phyloP scores from a whole-genome alignment of 2,113 vertebrate genomes.

The Haemorhous mexicanus region DNA sequence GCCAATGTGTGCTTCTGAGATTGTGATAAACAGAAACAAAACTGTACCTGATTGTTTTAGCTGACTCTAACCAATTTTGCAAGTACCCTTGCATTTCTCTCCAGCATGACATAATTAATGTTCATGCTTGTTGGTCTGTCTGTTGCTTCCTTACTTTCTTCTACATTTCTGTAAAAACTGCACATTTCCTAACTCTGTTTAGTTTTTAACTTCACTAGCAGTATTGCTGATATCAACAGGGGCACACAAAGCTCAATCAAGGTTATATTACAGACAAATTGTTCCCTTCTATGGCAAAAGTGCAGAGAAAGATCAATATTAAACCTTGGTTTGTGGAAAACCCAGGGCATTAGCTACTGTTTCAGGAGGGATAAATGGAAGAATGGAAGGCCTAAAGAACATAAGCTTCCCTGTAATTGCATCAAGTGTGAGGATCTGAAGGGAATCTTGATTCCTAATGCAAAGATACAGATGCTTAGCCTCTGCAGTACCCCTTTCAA shows the following conservation, averaged over 20 bases:
- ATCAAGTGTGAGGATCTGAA: neutral
- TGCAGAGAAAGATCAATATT: slow-evolving; percentile 15
- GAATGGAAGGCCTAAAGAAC: neutral
- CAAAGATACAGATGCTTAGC: neutral
- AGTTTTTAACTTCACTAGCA: neutral
- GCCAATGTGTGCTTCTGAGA: neutral
- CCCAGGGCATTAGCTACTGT: slow-evolving; percentile 4
- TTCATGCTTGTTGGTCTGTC: neutral
- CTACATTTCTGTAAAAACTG: neutral
- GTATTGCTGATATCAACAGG: neutral
- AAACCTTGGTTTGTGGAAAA: slow-evolving; percentile 20
- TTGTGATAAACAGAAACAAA: neutral
- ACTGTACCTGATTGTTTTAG: neutral
- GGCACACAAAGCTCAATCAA: neutral
- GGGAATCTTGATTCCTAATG: neutral
- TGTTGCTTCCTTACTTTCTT: neutral
- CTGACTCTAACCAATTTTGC: neutral
- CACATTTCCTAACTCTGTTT: neutral
- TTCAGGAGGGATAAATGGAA: slow-evolving; percentile 14
- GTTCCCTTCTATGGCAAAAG: neutral
- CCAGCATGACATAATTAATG: neutral
- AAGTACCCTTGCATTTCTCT: neutral
- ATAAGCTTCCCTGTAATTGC: slow-evolving; percentile 40
- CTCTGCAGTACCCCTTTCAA: neutral
- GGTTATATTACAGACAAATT: slow-evolving; percentile 7